Evolutionary conservation across 2,888 invertebrate genomes (phyloP).

Genomic region (Morinoia aosen): DNA sequence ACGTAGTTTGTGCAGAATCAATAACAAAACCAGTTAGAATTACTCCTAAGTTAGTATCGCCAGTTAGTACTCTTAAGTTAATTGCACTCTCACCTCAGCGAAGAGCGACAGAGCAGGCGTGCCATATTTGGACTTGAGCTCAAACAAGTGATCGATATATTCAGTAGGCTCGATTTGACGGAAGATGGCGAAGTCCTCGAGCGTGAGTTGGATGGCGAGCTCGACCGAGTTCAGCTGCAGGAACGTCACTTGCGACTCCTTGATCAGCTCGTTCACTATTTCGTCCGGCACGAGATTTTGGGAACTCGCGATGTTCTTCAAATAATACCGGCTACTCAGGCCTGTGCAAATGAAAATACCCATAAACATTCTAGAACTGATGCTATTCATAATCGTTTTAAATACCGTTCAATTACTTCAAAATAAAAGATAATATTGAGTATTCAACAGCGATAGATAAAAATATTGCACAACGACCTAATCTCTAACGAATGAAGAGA

Average conservation of each 20-base stretch:
- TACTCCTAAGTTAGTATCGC: neutral
- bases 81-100: slow-evolving; percentile 77
- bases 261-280: slow-evolving; percentile 89
- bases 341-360: slow-evolving; percentile 73
- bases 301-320: slow-evolving; percentile 94
- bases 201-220: slow-evolving; percentile 90
- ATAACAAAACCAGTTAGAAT: neutral
- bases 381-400: neutral
- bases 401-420: neutral
- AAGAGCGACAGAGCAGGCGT: slow-evolving; percentile 94
- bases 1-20: neutral
- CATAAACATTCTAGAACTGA: neutral
- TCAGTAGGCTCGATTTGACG: slow-evolving; percentile 93
- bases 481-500: too few species aligned
- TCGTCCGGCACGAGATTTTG: slow-evolving; percentile 98
- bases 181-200: slow-evolving; percentile 94
- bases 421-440: too few species aligned
- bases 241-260: slow-evolving; percentile 94
- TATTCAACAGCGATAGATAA: too few species aligned
- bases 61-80: too few species aligned
- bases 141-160: slow-evolving; percentile 94
- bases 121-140: slow-evolving; percentile 89
- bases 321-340: slow-evolving; percentile 79
- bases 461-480: too few species aligned
- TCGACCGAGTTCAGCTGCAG: slow-evolving; percentile 92